Evolutionary conservation across 1,140 invertebrate species (phyloP), one percentile per base, ranked within the genome.

Genomic region (Elysia chlorotica): DNA sequence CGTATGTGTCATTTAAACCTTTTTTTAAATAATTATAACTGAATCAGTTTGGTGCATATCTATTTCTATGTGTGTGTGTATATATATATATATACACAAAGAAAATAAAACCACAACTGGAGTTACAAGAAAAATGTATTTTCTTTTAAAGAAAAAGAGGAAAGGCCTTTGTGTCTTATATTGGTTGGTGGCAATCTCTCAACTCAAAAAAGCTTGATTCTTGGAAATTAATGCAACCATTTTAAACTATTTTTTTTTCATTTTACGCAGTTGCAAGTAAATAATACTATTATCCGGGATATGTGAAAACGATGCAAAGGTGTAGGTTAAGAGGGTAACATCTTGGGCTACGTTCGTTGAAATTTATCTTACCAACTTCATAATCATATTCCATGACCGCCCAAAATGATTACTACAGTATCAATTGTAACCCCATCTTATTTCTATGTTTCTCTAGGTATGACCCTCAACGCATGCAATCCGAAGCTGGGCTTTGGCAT

Each of bases 391-490:
- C 41, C 41, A n/a, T 48, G 41, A 48, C 41, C 41, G n/a, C 41
- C 10, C 41, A 10, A 14, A 48, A 48, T n/a, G 10, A 48, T n/a
- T 14, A n/a, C 14, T 48, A 48, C 41, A 10, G 10, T 10, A 48
- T n/a, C 41, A 48, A 10, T 14, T n/a, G n/a, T 48, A n/a, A 48
- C 41, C 41, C 10, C 41, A 48, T n/a, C 41, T 48, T 10, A 48
- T 65, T 30, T 23, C 62, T 38, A 23, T 30, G 3, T 14, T 3
- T 36, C 74, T 76, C 25, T 72, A 87, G 86, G 84, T 35, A 85
- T 87, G 81, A 83, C 83, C 2, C 61, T 87, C n/a, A 76, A 78
- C 25, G 62, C 79, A 2, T 86, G 84, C 71, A 87, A 86, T 73
- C 86, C 86, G 2, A 80, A 78, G 66, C 70, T 86, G n/a, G 86